Percentiles rank a stretch among this genome's conserved stretches.
phyloP scores from a whole-genome alignment of 2,797 vertebrate genomes.

The Coilia nasus region DNA sequence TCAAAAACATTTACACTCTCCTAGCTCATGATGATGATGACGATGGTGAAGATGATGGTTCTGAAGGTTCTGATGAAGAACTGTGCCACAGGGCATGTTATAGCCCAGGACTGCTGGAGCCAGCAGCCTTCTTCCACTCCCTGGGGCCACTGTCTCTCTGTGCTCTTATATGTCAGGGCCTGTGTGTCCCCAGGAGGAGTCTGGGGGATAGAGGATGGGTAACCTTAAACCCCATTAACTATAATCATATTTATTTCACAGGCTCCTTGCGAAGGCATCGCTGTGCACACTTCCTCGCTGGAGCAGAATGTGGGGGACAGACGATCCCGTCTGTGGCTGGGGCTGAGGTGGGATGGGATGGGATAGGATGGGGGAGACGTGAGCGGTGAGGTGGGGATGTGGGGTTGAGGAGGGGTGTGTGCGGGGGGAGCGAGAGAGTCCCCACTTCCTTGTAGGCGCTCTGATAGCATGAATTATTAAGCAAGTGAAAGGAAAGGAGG shows the following conservation, averaged over 20 bases:
- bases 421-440: constrained; percentile 60
- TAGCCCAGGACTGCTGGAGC: constrained; percentile 64
- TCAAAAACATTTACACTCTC: background rate
- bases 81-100: background rate
- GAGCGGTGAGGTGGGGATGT: background rate
- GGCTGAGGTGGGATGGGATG: constrained; percentile 50
- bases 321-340: constrained; percentile 67
- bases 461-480: constrained; percentile 78
- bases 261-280: constrained; percentile 68
- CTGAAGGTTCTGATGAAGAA: background rate
- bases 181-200: constrained; percentile 70
- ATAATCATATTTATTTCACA: constrained; percentile 83
- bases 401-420: background rate
- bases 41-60: background rate
- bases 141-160: constrained; percentile 64
- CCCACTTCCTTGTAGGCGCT: constrained; percentile 69
- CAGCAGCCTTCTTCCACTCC: constrained; percentile 66
- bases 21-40: background rate
- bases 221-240: constrained; percentile 85
- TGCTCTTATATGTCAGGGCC: constrained; percentile 64
- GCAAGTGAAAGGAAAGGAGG: constrained; percentile 69
- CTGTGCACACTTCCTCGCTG: constrained; percentile 74
- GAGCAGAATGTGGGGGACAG: constrained; percentile 67
- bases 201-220: constrained; percentile 71
- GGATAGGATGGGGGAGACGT: constrained; percentile 40